Evolutionary conservation across 2,797 vertebrate species (phyloP).

Genomic region (Podarcis lilfordi): DNA sequence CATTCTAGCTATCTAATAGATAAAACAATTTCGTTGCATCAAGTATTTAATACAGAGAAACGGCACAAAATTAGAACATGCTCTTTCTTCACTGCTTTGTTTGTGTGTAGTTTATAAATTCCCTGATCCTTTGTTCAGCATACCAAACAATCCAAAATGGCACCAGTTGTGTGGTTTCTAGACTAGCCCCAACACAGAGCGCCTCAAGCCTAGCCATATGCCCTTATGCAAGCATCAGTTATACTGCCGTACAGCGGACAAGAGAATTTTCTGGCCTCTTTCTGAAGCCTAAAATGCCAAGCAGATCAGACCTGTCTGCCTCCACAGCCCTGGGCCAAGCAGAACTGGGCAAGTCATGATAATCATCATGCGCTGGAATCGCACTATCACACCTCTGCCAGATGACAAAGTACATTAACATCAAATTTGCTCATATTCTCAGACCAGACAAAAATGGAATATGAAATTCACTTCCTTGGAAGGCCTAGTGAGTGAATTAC

Average conservation of each 20-base stretch:
- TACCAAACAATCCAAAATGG: neutral
- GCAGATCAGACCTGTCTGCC: too few species aligned
- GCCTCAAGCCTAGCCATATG: neutral
- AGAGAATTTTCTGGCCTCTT: neutral
- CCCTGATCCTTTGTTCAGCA: neutral
- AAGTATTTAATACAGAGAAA: too few species aligned
- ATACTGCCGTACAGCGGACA: neutral
- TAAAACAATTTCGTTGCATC: too few species aligned
- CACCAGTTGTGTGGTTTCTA: neutral
- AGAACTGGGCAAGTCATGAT: neutral
- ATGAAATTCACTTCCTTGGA: neutral
- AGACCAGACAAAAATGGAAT: neutral
- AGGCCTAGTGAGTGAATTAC: neutral
- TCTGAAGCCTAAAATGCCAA: neutral
- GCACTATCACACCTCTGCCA: neutral
- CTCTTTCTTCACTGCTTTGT: too few species aligned
- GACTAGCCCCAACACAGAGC: too few species aligned
- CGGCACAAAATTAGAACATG: too few species aligned
- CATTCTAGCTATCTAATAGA: too few species aligned
- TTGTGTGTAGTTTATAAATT: neutral
- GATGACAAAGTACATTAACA: neutral
- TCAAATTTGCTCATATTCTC: neutral
- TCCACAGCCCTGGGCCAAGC: neutral
- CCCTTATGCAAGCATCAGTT: neutral
- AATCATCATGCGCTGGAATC: neutral